These are phyloP conservation scores for Belonocnema kinseyi DNA, from an alignment of 1,140 invertebrate genomes.

Conservation along the genomic window DNA sequence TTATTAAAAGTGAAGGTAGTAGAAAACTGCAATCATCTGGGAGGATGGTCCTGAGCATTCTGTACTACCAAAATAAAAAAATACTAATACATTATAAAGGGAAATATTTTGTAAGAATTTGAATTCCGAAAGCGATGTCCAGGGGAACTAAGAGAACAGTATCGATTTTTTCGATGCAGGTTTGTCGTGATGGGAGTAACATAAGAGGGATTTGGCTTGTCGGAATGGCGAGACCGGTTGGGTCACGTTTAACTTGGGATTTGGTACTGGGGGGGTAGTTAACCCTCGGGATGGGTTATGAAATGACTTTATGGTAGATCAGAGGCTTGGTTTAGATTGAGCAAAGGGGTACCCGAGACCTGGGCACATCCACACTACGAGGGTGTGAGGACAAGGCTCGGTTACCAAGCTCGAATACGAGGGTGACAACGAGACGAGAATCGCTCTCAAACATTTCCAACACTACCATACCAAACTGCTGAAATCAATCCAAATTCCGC, in stretches of 20 bases:
- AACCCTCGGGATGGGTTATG: constrained; percentile 72
- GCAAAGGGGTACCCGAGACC: constrained; percentile 63
- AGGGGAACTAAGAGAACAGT: neutral
- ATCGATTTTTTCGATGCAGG: constrained; percentile 1
- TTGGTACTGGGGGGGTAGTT: constrained; percentile 66
- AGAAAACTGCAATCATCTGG: too few relatives aligned
- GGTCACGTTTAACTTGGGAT: constrained; percentile 65
- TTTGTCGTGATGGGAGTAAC: neutral
- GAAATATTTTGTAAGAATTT: too few relatives aligned
- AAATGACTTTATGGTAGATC: constrained; percentile 76
- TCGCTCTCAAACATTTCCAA: constrained; percentile 38
- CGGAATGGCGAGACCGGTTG: constrained; percentile 52
- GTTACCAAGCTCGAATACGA: constrained; percentile 43
- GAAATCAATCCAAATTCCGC: constrained; percentile 18
- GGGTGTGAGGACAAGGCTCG: constrained; percentile 47
- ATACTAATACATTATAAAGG: too few relatives aligned
- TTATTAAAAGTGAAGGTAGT: too few relatives aligned
- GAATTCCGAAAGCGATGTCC: too few relatives aligned
- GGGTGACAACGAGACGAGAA: constrained; percentile 62
- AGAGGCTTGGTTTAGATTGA: constrained; percentile 73
- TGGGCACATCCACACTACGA: constrained; percentile 43
- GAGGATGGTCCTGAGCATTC: too few relatives aligned
- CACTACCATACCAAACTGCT: constrained; percentile 11
- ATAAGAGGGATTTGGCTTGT: constrained; percentile 24
- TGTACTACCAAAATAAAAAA: too few relatives aligned